Conservation (phyloP, 1,140 invertebrate species). For the Diorhabda sublineata region DNA sequence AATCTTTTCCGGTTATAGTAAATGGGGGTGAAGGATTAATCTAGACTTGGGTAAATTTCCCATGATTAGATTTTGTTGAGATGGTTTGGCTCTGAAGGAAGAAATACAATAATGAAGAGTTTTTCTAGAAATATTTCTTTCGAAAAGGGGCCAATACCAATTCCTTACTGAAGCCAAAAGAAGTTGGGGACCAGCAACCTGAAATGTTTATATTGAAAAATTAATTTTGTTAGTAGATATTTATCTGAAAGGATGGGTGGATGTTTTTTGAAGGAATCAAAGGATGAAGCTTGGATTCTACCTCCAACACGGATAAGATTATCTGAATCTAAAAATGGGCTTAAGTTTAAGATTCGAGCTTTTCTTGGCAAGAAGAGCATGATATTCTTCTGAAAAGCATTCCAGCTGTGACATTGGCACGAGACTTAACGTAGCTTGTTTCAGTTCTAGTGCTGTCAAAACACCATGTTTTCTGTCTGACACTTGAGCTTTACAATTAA, state of each 20-base stretch:
- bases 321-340: no score
- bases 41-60: neutral
- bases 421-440: neutral
- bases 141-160: neutral
- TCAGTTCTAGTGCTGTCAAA: neutral
- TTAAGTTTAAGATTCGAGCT: no score
- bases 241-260: neutral
- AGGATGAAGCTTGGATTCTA: neutral
- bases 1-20: neutral
- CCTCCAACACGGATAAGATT: no score
- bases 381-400: no score
- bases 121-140: neutral
- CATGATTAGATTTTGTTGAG: neutral
- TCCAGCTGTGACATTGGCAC: neutral
- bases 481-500: neutral
- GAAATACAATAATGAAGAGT: neutral
- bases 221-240: neutral
- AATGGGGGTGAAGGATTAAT: neutral
- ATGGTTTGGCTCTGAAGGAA: neutral
- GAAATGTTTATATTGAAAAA: neutral
- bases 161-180: neutral
- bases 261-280: neutral
- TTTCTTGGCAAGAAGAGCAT: no score
- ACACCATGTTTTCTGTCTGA: neutral
- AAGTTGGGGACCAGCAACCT: neutral